A percentile compares a stretch with the other conserved stretches of the same genome.
phyloP scores from a whole-genome alignment of 2,797 vertebrate genomes.

The Pseudotriccus pelzelni region DNA sequence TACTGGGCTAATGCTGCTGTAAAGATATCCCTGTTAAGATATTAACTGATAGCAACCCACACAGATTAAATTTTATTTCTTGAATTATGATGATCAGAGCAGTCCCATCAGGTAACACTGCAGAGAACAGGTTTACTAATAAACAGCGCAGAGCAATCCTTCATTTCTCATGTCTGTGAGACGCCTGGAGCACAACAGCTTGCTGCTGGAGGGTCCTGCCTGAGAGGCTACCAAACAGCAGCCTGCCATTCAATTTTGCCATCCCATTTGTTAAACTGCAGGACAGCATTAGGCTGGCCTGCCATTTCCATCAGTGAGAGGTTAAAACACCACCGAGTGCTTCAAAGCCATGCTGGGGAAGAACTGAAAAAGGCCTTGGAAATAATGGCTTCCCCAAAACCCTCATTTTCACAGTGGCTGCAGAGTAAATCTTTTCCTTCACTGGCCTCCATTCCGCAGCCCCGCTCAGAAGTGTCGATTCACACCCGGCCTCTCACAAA shows the following conservation, averaged over 20 bases:
- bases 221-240: neutral
- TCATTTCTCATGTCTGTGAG: neutral
- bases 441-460: neutral
- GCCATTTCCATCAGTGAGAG: slow-evolving; percentile 47
- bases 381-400: slow-evolving; percentile 17
- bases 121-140: slow-evolving; percentile 3
- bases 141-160: neutral
- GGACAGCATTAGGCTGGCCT: slow-evolving; percentile 17
- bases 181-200: slow-evolving; percentile 1
- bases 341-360: slow-evolving; percentile 22
- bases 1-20: neutral
- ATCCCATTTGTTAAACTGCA: slow-evolving; percentile 22
- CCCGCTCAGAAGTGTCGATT: neutral
- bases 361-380: slow-evolving; percentile 5
- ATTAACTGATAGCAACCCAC: neutral
- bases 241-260: neutral
- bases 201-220: slow-evolving; percentile 19
- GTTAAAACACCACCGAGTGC: neutral
- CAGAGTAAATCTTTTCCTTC: slow-evolving; percentile 22
- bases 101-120: neutral
- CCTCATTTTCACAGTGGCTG: slow-evolving; percentile 58
- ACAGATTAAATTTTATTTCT: neutral
- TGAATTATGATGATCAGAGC: neutral
- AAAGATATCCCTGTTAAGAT: neutral
- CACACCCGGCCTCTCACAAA: neutral